These are phyloP conservation scores for Ectemnius lituratus DNA, from an alignment of 2,888 invertebrate species.

Conservation along the genomic window DNA sequence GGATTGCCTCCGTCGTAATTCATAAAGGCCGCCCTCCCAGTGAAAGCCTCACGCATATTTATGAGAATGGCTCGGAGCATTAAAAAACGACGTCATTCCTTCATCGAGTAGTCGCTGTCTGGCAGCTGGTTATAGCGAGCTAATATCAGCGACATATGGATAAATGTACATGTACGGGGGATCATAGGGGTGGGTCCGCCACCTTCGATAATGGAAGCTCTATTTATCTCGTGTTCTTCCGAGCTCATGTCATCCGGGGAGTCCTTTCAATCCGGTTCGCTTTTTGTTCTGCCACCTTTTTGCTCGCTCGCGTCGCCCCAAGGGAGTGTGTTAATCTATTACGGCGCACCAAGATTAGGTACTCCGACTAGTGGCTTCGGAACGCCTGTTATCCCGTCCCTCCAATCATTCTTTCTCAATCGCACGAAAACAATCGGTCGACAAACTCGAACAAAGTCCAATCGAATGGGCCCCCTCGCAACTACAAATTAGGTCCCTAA, in stretches of 20 bases:
- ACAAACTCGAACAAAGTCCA: not conserved
- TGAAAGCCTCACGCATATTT: constrained; percentile 2
- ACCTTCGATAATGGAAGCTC: constrained; percentile 55
- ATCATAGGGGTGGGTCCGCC: constrained; percentile 54
- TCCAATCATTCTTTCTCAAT: constrained; percentile 16
- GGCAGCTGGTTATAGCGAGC: not conserved
- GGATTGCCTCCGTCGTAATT: not conserved
- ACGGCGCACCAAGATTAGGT: constrained; percentile 56
- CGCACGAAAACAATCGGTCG: constrained; percentile 30
- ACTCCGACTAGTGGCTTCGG: constrained; percentile 19
- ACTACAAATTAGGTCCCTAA: constrained; percentile 31
- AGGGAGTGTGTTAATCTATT: constrained; percentile 64
- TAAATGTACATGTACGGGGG: constrained; percentile 48
- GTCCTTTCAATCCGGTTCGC: constrained; percentile 22
- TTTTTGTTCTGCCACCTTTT: constrained; percentile 47
- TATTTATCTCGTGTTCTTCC: constrained; percentile 60
- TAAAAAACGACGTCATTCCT: no score
- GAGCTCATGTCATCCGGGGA: constrained; percentile 42
- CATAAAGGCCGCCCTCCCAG: not conserved
- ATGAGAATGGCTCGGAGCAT: constrained; percentile 9
- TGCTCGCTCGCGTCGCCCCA: constrained; percentile 39
- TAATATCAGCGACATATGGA: constrained; percentile 27
- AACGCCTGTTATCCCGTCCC: constrained; percentile 24
- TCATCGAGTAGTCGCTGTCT: no score
- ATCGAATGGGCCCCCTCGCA: not conserved